Conservation (phyloP, 2,888 invertebrate species). For the Syrphus vitripennis region DNA sequence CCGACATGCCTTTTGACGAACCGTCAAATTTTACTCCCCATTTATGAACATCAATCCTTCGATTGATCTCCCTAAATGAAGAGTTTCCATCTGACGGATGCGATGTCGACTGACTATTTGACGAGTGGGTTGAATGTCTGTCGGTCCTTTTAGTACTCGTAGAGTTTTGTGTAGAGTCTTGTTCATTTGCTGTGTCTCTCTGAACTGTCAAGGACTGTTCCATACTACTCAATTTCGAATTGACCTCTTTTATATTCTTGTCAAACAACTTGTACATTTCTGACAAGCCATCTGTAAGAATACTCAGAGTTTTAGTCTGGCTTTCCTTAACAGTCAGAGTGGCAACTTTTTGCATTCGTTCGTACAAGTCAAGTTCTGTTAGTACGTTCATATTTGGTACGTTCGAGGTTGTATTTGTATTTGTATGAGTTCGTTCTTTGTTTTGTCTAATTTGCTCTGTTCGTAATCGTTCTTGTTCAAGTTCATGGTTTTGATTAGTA, state of each 20-base stretch:
- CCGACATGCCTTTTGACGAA: too few relatives aligned
- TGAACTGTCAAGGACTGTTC: not conserved
- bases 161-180: not conserved
- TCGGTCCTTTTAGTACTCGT: not conserved
- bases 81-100: not conserved
- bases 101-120: not conserved
- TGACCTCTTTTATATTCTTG: not conserved
- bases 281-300: not conserved
- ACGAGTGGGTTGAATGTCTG: not conserved
- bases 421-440: not conserved
- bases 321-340: not conserved
- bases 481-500: not conserved
- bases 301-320: not conserved
- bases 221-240: not conserved
- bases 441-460: not conserved
- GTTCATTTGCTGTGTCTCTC: not conserved
- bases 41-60: not conserved
- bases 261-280: not conserved
- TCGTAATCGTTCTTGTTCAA: not conserved
- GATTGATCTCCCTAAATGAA: not conserved
- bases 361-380: not conserved
- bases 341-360: not conserved
- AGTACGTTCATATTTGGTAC: not conserved
- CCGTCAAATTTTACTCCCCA: conserved; percentile 22
- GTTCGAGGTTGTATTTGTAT: not conserved